Evolutionary conservation across 1,140 invertebrate species (phyloP), one percentile per base, ranked within the genome.

Genomic region (Temnothorax nylanderi): DNA sequence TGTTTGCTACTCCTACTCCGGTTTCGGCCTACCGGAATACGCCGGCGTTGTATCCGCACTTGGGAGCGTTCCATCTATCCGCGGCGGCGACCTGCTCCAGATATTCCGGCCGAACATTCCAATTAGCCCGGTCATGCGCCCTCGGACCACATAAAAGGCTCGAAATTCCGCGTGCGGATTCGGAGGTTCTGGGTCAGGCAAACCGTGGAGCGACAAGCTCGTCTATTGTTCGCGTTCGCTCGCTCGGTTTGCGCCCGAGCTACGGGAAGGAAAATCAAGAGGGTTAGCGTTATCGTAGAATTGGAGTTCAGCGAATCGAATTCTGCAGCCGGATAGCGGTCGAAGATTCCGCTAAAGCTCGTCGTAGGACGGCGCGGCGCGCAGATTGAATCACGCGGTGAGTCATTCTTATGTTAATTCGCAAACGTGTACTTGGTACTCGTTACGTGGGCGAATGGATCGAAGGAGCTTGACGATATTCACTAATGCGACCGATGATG

Each of bases 51-150:
- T n/a, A 65, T 58, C 51, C 47, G 72, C 80, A 75, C 47, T 81
- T 51, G 41, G n/a, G 49, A 71, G 51, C 89, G 77, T 90, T 88
- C 86, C 71, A 72, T 62, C 80, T 49, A 86, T 87, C 84, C 84
- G 84, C 77, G 85, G 60, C 81, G 82, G 60, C 81, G 82, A 75
- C 77, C 87, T 86, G 91, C 74, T 89, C 91, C 86, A 92, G 80
- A 92, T 92, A 91, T 87, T 77, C 85, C 58, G 71, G 85, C 89
- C 87, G 89, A 92, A 92, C 90, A 91, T 91, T 91, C 85, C 91
- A 92, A 92, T 92, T 92, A 92, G 87, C 85, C 62, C 72, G 56
- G 69, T 84, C 69, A 78, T 71, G 56, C 80, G 81, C 89, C 80
- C 56, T 51, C 49, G 89, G 44, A 90, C 89, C 89, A 84, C 86